These are phyloP conservation scores for Microplitis mediator DNA, from an alignment of 1,140 invertebrate genomes.

Conservation along the genomic window DNA sequence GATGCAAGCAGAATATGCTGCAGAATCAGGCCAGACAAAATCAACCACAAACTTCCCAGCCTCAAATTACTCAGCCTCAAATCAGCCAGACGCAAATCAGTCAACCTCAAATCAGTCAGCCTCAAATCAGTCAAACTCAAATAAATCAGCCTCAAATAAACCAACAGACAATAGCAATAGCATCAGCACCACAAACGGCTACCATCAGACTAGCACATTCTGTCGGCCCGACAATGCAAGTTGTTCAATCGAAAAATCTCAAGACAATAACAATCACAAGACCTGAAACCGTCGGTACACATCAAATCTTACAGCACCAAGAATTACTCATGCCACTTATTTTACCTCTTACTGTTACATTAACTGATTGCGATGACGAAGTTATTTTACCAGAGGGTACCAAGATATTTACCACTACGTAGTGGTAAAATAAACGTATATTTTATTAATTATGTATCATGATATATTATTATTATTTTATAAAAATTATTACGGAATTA, in stretches of 20 bases:
- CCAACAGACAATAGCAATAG: background rate
- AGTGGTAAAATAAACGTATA: constrained; percentile 14
- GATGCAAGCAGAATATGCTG: constrained; percentile 55
- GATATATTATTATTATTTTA: background rate
- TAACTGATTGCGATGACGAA: constrained; percentile 57
- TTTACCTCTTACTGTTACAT: constrained; percentile 55
- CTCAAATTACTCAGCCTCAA: background rate
- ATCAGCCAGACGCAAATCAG: too few species aligned
- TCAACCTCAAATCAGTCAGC: too few species aligned
- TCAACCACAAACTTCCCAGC: background rate
- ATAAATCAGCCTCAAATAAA: too few species aligned
- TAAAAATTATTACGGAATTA: background rate
- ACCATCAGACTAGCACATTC: constrained; percentile 17
- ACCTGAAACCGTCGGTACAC: constrained; percentile 39
- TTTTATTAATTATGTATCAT: background rate
- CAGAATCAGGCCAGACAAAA: constrained; percentile 41
- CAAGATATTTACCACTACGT: constrained; percentile 57
- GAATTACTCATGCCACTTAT: constrained; percentile 60
- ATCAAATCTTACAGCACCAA: constrained; percentile 56
- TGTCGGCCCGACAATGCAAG: constrained; percentile 33
- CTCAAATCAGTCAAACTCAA: too few species aligned
- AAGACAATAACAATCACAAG: constrained; percentile 58
- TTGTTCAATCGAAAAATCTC: constrained; percentile 54
- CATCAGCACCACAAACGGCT: background rate
- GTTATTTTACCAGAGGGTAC: constrained; percentile 59